phyloP scores from a whole-genome alignment of 1,140 invertebrate genomes.

The Aricia agestis region DNA sequence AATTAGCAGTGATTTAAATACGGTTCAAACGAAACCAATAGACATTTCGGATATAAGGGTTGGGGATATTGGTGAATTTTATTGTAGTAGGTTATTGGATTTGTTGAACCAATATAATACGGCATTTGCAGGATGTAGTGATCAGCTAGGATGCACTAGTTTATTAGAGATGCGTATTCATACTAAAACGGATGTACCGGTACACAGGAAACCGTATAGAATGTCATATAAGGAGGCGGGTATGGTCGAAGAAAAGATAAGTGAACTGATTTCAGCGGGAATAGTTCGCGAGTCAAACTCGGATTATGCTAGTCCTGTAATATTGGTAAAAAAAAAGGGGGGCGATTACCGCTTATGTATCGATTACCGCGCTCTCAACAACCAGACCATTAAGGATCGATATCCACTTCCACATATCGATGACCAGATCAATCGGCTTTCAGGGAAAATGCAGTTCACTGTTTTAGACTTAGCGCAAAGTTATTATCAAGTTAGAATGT shows the following conservation, averaged over 20 bases:
- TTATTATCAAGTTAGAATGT: conserved; percentile 21
- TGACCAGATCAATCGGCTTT: conserved; percentile 9
- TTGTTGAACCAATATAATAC: background rate
- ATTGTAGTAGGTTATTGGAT: background rate
- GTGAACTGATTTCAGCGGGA: conserved; percentile 12
- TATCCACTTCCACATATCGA: conserved; percentile 19
- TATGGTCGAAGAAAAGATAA: conserved; percentile 7
- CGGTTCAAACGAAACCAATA: background rate
- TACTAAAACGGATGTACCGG: background rate
- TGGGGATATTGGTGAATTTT: background rate
- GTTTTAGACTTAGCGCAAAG: conserved; percentile 18
- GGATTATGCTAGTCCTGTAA: conserved; percentile 18
- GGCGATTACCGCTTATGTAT: conserved; percentile 7
- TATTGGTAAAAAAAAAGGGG: conserved; percentile 16
- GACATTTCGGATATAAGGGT: background rate
- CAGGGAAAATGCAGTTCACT: background rate
- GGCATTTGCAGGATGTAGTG: background rate
- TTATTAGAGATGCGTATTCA: conserved; percentile 1
- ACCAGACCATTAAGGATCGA: conserved; percentile 10
- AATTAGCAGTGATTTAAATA: background rate
- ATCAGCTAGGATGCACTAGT: background rate
- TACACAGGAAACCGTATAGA: conserved; percentile 10
- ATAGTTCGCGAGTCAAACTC: conserved; percentile 9
- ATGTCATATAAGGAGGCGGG: conserved; percentile 4
- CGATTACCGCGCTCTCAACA: background rate